Evolutionary conservation across 30 jellyfish, hydroid and myxozoan genomes (phyloP).

Genomic region (Turritopsis rubra): DNA sequence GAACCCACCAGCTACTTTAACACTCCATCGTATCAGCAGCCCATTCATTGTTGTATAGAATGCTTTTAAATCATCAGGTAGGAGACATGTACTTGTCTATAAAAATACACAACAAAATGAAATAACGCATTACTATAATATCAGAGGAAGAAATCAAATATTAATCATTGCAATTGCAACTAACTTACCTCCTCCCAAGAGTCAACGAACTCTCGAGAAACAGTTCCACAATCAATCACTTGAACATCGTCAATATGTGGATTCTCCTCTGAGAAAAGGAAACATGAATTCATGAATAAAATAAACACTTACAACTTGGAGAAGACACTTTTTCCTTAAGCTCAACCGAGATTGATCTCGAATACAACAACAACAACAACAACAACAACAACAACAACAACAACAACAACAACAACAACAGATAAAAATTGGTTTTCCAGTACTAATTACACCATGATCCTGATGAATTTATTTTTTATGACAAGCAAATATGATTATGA

Average conservation of each 20-base stretch:
- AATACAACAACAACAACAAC: no score
- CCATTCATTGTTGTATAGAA: conserved; percentile 72
- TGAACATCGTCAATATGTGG: conserved; percentile 53
- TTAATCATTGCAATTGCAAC: no score
- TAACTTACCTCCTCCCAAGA: conserved; percentile 66
- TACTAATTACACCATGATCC: no score
- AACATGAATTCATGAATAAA: background rate
- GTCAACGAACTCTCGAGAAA: conserved; percentile 34
- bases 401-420: no score
- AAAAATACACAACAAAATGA: background rate
- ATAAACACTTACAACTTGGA: no score
- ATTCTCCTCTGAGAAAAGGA: conserved; percentile 36
- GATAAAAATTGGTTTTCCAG: no score
- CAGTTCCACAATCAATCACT: conserved; percentile 66
- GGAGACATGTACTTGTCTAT: conserved; percentile 51
- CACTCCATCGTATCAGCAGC: conserved; percentile 66
- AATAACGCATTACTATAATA: background rate
- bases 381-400: no score
- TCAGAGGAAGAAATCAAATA: no score
- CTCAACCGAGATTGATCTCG: no score
- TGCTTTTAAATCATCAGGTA: conserved; percentile 55
- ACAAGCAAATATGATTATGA: no score
- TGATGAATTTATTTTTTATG: no score
- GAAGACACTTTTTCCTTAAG: no score
- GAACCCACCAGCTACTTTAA: conserved; percentile 42